Percentiles rank a stretch among this genome's conserved stretches.
These are phyloP conservation scores for Chelonia mydas DNA, from an alignment of 2,797 vertebrate species.

Conservation along the genomic window DNA sequence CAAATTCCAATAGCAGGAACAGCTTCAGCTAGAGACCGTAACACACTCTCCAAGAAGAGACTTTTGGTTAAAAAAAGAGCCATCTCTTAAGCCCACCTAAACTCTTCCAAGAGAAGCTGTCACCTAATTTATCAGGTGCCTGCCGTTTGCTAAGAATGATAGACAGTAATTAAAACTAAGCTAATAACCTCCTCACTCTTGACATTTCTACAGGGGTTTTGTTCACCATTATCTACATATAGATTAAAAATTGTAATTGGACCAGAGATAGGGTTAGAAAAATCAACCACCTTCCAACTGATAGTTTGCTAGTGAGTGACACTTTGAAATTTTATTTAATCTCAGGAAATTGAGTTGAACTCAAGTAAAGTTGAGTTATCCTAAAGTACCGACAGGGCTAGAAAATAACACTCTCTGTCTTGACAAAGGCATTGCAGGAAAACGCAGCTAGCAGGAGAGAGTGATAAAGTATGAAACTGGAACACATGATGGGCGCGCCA, in stretches of 20 bases:
- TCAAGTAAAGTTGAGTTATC: conserved; percentile 84
- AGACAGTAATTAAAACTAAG: conserved; percentile 98
- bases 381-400: conserved; percentile 75
- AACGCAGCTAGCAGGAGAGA: not conserved
- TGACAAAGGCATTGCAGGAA: rapidly evolving
- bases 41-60: not conserved
- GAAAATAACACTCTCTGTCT: conserved; percentile 29
- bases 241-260: conserved; percentile 99
- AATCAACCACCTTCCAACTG: conserved; percentile 86
- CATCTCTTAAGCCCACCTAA: conserved; percentile 26
- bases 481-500: not conserved
- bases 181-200: conserved; percentile 96
- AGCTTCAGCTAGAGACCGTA: not conserved
- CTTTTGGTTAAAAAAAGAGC: not conserved
- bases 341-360: conserved; percentile 92
- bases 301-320: conserved; percentile 90
- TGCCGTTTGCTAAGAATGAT: conserved; percentile 86
- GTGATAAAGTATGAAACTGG: not conserved
- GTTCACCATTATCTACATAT: conserved; percentile 97
- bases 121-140: conserved; percentile 83
- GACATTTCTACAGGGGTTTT: conserved; percentile 96
- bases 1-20: not conserved
- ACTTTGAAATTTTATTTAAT: conserved; percentile 92
- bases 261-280: conserved; percentile 91
- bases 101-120: conserved; percentile 76